A percentile compares a stretch with the other conserved stretches of the same genome.
These are phyloP conservation scores for Schizothorax lantsangensis DNA, from an alignment of 2,797 vertebrate species.

Conservation along the genomic window DNA sequence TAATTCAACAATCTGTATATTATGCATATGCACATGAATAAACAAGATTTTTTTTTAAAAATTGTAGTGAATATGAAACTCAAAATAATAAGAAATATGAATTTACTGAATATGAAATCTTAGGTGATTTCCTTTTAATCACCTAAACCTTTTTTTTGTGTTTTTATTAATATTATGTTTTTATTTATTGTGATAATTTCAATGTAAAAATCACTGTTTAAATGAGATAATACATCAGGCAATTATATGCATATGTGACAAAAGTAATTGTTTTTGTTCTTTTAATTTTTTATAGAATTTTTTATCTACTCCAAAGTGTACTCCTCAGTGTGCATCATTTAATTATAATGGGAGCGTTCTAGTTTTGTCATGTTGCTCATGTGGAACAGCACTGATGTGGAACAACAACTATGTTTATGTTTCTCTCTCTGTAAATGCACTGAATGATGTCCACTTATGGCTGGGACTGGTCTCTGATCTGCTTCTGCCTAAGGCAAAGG, in stretches of 20 bases:
- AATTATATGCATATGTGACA: not conserved
- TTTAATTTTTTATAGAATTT: not conserved
- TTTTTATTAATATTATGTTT: not conserved
- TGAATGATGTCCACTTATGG: constrained; percentile 30
- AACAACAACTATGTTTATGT: not conserved
- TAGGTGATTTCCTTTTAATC: too few species aligned
- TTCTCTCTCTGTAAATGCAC: not conserved
- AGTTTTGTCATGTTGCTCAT: not conserved
- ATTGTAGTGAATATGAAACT: not conserved
- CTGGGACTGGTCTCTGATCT: constrained; percentile 21
- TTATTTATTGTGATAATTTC: not conserved
- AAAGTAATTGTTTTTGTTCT: not conserved
- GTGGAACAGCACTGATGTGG: not conserved
- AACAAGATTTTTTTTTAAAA: too few species aligned
- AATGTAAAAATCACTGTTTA: not conserved
- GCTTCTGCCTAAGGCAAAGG: constrained; percentile 21
- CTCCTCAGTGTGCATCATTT: not conserved
- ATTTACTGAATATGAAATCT: not conserved
- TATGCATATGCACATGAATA: not conserved
- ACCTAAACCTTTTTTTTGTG: not conserved
- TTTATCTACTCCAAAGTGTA: not conserved
- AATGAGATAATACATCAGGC: not conserved
- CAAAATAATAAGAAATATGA: too few species aligned
- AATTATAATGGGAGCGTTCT: not conserved
- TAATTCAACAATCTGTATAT: not conserved